Percentiles rank a stretch among this genome's conserved stretches.
phyloP scores from a whole-genome alignment of 2,797 vertebrate genomes.

The Geotrypetes seraphini region DNA sequence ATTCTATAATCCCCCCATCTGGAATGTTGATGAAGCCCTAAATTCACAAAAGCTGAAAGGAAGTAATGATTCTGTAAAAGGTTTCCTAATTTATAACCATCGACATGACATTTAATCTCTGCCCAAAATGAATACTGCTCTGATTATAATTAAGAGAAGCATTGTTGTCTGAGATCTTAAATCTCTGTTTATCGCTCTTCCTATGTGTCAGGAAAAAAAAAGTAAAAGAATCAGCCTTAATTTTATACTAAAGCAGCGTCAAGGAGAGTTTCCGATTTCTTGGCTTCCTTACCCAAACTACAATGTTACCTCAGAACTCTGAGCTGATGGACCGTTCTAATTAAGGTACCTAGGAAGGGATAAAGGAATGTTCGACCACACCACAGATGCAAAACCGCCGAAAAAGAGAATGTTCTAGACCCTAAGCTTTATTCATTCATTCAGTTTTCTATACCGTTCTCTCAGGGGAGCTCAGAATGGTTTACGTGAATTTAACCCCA shows the following conservation, averaged over 20 bases:
- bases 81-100: too few species aligned
- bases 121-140: not conserved
- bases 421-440: too few species aligned
- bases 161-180: not conserved
- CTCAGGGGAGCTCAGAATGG: too few species aligned
- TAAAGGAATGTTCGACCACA: slow-evolving; percentile 1
- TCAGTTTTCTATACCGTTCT: too few species aligned
- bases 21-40: too few species aligned
- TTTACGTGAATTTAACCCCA: too few species aligned
- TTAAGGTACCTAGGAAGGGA: not conserved
- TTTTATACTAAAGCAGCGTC: slow-evolving; percentile 7
- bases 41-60: too few species aligned
- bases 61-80: too few species aligned
- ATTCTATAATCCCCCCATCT: too few species aligned
- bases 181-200: not conserved
- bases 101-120: too few species aligned
- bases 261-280: not conserved
- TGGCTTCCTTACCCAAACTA: not conserved
- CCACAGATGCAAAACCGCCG: slow-evolving; percentile 3
- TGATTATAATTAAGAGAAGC: slow-evolving; percentile 7
- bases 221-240: too few species aligned
- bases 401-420: too few species aligned
- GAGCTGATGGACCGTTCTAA: not conserved
- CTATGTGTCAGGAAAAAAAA: slow-evolving; percentile 1
- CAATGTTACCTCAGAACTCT: slow-evolving; percentile 1